A percentile compares a stretch with the other conserved stretches of the same genome.
phyloP scores from a whole-genome alignment of 2,888 invertebrate genomes.

The Schrankia costaestrigalis region DNA sequence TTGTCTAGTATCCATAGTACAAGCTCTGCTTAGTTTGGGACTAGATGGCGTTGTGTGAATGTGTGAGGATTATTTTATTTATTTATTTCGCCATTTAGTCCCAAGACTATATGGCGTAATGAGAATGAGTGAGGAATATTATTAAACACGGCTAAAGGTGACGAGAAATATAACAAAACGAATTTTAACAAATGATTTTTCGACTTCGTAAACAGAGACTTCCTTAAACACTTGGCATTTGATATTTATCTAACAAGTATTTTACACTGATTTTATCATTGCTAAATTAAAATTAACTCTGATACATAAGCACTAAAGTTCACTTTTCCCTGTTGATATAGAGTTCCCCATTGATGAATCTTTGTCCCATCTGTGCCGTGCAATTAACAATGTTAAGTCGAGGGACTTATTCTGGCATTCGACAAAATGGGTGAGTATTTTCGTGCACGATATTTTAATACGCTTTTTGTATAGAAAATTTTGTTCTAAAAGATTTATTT shows the following conservation, averaged over 20 bases:
- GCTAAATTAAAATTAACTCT: conserved; percentile 10
- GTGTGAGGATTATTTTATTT: too few relatives aligned
- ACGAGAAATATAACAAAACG: background rate
- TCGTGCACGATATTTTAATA: background rate
- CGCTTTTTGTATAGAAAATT: too few relatives aligned
- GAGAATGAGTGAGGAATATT: too few relatives aligned
- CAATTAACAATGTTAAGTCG: conserved; percentile 43
- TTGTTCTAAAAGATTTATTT: too few relatives aligned
- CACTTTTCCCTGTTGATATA: conserved; percentile 14
- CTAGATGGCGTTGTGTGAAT: too few relatives aligned
- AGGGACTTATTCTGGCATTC: conserved; percentile 23
- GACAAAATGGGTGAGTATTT: conserved; percentile 2
- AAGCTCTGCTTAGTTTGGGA: too few relatives aligned
- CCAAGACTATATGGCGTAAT: too few relatives aligned
- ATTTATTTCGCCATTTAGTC: too few relatives aligned
- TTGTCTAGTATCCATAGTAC: too few relatives aligned
- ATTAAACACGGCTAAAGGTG: background rate
- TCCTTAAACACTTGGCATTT: conserved; percentile 17
- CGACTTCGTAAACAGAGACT: conserved; percentile 5
- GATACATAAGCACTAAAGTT: conserved; percentile 1
- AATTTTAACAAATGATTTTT: conserved; percentile 9
- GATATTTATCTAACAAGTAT: conserved; percentile 21
- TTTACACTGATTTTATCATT: conserved; percentile 13
- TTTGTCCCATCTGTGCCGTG: conserved; percentile 41
- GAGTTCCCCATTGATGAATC: conserved; percentile 38